Conservation (phyloP, 2,888 invertebrate genomes). For the Rhamphomyia laevipes region DNA sequence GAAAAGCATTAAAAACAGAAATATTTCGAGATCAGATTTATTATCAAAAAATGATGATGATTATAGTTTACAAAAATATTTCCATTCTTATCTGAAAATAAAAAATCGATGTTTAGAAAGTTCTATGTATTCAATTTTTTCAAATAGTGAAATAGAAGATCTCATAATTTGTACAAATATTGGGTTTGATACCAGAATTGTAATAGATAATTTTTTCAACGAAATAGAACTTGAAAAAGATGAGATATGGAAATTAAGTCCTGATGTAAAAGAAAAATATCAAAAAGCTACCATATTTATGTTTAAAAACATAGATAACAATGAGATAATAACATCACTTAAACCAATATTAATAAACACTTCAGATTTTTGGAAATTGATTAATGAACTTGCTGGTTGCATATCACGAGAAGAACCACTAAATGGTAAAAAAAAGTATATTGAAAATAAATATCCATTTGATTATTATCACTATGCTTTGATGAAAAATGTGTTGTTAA, state of each 20-base stretch:
- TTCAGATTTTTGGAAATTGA: background rate
- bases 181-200: background rate
- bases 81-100: background rate
- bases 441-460: too few species aligned
- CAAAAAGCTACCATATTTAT: background rate
- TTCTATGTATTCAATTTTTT: constrained; percentile 1
- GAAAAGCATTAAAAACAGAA: background rate
- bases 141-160: constrained; percentile 1
- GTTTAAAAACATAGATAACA: background rate
- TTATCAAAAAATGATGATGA: background rate
- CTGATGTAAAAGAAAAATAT: background rate
- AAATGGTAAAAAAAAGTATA: too few species aligned
- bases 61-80: constrained; percentile 2
- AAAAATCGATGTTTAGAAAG: background rate
- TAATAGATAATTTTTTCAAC: too few species aligned
- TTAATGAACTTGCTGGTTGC: background rate
- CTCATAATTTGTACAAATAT: constrained; percentile 1
- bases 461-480: background rate
- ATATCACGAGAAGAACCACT: background rate
- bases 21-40: too few species aligned
- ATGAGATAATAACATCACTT: background rate
- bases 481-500: background rate
- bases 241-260: too few species aligned
- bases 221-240: too few species aligned
- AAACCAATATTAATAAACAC: background rate